Evolutionary conservation across 2,113 vertebrate species (phyloP).

Genomic region (Balaeniceps rex): DNA sequence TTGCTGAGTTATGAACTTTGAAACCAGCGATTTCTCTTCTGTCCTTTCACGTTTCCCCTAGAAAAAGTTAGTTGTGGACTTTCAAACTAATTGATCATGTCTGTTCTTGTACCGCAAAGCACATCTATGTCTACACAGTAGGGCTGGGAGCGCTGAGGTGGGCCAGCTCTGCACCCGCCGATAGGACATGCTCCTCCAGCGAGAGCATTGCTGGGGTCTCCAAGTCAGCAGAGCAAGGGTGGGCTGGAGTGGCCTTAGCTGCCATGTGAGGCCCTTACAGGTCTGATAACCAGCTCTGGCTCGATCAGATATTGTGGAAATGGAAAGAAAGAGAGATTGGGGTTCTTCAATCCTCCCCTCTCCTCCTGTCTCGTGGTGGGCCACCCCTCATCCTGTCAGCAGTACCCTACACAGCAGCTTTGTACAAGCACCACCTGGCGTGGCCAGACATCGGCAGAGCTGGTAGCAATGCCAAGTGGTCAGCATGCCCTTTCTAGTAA

Average conservation of each 20-base stretch:
- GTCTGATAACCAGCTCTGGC: not conserved
- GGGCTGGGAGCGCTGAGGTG: not conserved
- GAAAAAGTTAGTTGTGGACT: not conserved
- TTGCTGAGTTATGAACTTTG: not conserved
- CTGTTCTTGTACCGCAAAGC: not conserved
- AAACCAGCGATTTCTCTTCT: not conserved
- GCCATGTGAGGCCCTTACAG: not conserved
- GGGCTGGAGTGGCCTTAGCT: not conserved
- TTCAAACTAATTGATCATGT: not conserved
- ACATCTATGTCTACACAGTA: not conserved
- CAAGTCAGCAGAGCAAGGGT: not conserved
- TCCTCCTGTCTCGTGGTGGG: not conserved
- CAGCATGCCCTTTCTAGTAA: not conserved
- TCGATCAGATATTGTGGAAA: not conserved
- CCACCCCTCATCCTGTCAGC: not conserved
- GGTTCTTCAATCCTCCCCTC: not conserved
- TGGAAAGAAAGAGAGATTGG: not conserved
- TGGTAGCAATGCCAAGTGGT: too few species aligned
- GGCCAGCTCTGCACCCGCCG: not conserved
- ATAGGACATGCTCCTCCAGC: not conserved
- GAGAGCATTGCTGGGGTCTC: rapidly evolving
- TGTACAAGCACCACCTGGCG: not conserved
- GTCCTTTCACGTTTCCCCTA: not conserved
- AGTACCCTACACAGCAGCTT: not conserved
- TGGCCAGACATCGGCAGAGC: rapidly evolving